Evolutionary conservation across 2,797 vertebrate species (phyloP), one percentile per base, ranked within the genome.

Genomic region (Notamacropus eugenii): DNA sequence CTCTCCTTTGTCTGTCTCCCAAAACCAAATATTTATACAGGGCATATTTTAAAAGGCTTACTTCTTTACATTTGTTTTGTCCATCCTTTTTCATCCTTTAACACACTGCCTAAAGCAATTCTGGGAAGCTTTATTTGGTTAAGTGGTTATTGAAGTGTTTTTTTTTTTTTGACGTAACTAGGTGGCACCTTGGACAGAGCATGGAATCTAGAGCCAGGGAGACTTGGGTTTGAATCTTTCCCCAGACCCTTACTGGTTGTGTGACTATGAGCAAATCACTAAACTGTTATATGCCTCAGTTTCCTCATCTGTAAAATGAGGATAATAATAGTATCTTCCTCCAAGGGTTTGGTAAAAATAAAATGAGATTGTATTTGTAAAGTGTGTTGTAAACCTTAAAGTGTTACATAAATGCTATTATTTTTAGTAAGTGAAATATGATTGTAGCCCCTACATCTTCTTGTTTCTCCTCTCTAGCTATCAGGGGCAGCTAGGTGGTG

Each of bases 1-100:
- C 55, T 97, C 82, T 3, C 22, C 13, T 91, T 74, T 74, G 92
- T 95, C 59, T 90, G 27, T 94, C 92, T 90, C 93, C 56, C 34
- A 54, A 91, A 90, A 93, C 93, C 91, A 96, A 94, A 95, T 94
- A 94, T 56, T 74, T 57, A 55, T 54, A 93, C 55, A 94, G 92
- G 90, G 58, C 12, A 40, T 95, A 90, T 92, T 92, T 95, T 94
- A 57, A 97, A 95, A 46, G 27, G 93, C 29, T 50, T 62, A 40
- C 8, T 82, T 92, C 91, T 95, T 94, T 46, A 93, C 96, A 97
- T 95, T 96, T 93, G 93, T 55, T 56, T 57, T 55, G 55, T 91
- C 92, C 92, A 94, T 96, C 96, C 87, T n/a, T 93, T 96, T 96
- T 94, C 92, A 54, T 97, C 90, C 67, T 92, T 2, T 92, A 92